phyloP scores from a whole-genome alignment of 1,140 invertebrate species.

The Bombyx mandarina region DNA sequence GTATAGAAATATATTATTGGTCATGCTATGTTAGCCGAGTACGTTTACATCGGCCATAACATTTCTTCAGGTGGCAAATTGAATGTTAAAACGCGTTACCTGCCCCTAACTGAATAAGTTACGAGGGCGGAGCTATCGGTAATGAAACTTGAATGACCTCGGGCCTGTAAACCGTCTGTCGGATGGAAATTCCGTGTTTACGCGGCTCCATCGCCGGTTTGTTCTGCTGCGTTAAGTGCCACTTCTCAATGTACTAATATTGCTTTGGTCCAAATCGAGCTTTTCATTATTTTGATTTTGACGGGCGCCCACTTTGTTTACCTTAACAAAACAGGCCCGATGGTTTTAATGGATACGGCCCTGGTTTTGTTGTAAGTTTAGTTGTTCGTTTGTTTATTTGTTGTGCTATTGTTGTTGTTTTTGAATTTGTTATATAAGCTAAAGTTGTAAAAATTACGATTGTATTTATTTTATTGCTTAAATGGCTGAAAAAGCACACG shows the following conservation, averaged over 20 bases:
- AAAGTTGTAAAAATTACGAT: too few relatives aligned
- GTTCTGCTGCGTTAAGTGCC: conserved; percentile 45
- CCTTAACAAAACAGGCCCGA: neutral
- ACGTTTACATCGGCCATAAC: conserved; percentile 14
- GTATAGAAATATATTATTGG: neutral
- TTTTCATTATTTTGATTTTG: conserved; percentile 7
- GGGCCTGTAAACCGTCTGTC: conserved; percentile 37
- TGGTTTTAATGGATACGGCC: too few relatives aligned
- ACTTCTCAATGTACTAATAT: conserved; percentile 21
- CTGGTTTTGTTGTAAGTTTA: too few relatives aligned
- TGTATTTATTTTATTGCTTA: too few relatives aligned
- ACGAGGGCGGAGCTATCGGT: conserved; percentile 58
- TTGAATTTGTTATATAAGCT: too few relatives aligned
- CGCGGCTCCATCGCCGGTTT: conserved; percentile 30
- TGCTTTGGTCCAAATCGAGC: conserved; percentile 16
- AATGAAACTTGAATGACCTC: conserved; percentile 66
- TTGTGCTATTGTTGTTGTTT: too few relatives aligned
- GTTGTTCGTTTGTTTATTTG: too few relatives aligned
- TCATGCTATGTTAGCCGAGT: neutral
- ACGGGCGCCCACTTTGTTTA: conserved; percentile 1
- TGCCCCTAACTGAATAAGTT: conserved; percentile 65
- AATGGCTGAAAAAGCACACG: too few relatives aligned
- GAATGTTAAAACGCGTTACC: conserved; percentile 64
- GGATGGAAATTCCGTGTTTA: conserved; percentile 59
- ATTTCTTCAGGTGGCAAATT: conserved; percentile 56